Base-by-base conservation (phyloP, 2,797 vertebrate species). In the Prunella strophiata region DNA sequence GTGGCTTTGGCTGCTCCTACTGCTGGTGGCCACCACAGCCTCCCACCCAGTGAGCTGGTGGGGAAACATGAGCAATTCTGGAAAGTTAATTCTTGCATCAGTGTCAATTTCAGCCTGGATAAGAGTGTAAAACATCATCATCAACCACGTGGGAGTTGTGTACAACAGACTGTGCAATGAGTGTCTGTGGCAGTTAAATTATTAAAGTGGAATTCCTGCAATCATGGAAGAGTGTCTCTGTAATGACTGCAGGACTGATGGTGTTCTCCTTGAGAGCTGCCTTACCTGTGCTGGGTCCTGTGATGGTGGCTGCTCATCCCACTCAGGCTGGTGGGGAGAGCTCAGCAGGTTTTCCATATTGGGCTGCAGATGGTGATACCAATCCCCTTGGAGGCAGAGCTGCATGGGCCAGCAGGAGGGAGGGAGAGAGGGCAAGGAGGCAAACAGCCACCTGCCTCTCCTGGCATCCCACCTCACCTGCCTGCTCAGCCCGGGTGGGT, bases 61-160 rank as follows among this genome's bases (percentile, higher is more conserved):
- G 51, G 36, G 13, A 3, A 27, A 57, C 1, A 0, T 0, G 5
- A 72, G 48, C 36, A 63, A 19, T 5, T 1, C 30, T 57, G 40
- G 38, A 76, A 52, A 74, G 54, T n/a, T n/a, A 36, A 36, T 72
- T 84, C 38, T 76, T 81, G 47, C 10, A 1, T 40, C 55, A 70
- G 36, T 47, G 25, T 76, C 0, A 0, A 82, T 88, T 76, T 89
- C 13, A 30, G 10, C 42, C 12, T 30, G 30, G 75, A 26, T 59
- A 73, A 48, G 47, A 55, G 47, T 1, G 13, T 57, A 47, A 79
- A 59, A 6, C 42, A 38, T 29, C 58, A 8, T 27, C 82, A 73
- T 25, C 42, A 29, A 3, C 40, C 38, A n/a, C 0, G 0, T 3
- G 9, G 57, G 40, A 65, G 26, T 42, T 70, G 23, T 0, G 2